Evolutionary conservation across 2,888 invertebrate genomes (phyloP).

Genomic region (Drosophila fungiperda): DNA sequence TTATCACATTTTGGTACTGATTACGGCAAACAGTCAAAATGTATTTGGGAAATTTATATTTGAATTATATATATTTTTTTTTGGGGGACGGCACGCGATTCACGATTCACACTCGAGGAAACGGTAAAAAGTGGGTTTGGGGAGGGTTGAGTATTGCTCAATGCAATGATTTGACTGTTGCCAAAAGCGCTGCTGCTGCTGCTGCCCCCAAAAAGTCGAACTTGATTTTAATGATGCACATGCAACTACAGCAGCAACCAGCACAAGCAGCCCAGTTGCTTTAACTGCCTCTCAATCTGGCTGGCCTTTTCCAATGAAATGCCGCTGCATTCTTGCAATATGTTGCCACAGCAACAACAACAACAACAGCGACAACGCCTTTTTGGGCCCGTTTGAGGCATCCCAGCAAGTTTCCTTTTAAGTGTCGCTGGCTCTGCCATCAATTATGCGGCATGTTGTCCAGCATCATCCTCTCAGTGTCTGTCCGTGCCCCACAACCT

Average conservation of each 20-base stretch:
- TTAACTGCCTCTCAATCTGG: constrained; percentile 18
- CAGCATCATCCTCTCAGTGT: constrained; percentile 35
- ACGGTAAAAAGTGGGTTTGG: not conserved
- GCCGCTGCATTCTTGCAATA: constrained; percentile 67
- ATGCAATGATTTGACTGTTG: constrained; percentile 45
- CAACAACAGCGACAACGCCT: constrained; percentile 72
- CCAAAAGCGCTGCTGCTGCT: constrained; percentile 40
- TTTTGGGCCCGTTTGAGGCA: constrained; percentile 72
- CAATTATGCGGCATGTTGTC: constrained; percentile 78
- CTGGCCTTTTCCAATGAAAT: constrained; percentile 73
- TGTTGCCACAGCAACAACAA: constrained; percentile 52
- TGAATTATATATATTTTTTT: constrained; percentile 19
- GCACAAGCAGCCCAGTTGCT: constrained; percentile 15
- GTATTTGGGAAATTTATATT: constrained; percentile 13
- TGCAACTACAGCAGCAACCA: constrained; percentile 48
- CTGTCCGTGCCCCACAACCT: constrained; percentile 23
- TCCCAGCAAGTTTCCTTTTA: constrained; percentile 77
- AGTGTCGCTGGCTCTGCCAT: constrained; percentile 74
- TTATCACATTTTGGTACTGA: constrained; percentile 69
- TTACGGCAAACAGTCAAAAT: constrained; percentile 41
- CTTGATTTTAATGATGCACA: constrained; percentile 76
- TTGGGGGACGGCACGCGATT: constrained; percentile 70
- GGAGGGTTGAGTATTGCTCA: not conserved
- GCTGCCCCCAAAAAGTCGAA: constrained; percentile 44
- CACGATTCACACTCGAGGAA: constrained; percentile 3